These are phyloP conservation scores for Hippocampus abdominalis DNA, from an alignment of 2,113 vertebrate genomes.

Conservation along the genomic window DNA sequence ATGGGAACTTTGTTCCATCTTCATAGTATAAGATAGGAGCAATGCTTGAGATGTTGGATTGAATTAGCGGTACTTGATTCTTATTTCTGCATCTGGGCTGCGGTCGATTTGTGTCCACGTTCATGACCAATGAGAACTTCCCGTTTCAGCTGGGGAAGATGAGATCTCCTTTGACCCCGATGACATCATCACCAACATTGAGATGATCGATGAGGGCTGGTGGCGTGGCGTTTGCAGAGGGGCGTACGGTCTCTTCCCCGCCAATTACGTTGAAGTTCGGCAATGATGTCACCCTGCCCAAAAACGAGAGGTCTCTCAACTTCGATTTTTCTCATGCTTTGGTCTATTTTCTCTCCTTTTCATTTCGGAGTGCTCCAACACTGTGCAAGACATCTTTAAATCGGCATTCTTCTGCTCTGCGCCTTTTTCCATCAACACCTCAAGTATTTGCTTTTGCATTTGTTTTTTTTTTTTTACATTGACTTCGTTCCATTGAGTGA, in stretches of 20 bases:
- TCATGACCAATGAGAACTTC: not conserved
- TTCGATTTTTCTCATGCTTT: not conserved
- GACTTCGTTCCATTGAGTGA: not conserved
- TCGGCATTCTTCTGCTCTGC: constrained; percentile 2
- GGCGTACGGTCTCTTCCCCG: constrained; percentile 89
- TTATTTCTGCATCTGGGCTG: not conserved
- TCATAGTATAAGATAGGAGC: no score
- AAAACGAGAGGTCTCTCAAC: constrained; percentile 3
- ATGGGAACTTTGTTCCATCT: no score
- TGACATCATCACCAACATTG: constrained; percentile 97
- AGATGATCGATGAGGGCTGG: constrained; percentile 98
- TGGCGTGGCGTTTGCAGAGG: constrained; percentile 91
- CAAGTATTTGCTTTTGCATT: not conserved
- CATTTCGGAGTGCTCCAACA: constrained; percentile 34
- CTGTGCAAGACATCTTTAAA: constrained; percentile 35
- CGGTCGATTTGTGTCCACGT: not conserved
- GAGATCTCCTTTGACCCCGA: constrained; percentile 98
- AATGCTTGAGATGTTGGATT: no score
- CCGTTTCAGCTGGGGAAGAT: constrained; percentile 83
- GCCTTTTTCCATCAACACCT: not conserved
- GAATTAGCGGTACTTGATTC: not conserved
- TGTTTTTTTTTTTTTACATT: not conserved
- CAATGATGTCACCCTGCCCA: constrained; percentile 65
- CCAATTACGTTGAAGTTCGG: constrained; percentile 93
- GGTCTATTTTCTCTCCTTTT: constrained; percentile 12